These are phyloP conservation scores for Leucoraja ocellata DNA, from an alignment of 2,797 vertebrate genomes.

Conservation along the genomic window DNA sequence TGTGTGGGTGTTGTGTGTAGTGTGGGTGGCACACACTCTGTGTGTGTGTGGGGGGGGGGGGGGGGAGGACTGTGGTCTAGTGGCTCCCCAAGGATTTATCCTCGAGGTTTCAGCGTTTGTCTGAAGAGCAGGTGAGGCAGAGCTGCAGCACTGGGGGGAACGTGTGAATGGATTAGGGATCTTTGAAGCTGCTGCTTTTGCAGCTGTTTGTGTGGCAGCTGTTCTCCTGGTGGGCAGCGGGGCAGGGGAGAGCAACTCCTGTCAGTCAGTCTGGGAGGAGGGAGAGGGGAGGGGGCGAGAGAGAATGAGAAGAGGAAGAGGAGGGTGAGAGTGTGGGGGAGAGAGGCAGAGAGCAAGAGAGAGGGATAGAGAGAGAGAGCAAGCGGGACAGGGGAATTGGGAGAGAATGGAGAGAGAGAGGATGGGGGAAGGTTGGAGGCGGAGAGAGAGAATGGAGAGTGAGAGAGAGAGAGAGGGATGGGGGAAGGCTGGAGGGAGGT, in stretches of 20 bases:
- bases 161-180: slow-evolving; percentile 35
- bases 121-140: not conserved
- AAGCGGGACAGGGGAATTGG: not conserved
- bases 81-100: not conserved
- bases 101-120: not conserved
- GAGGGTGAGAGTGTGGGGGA: not conserved
- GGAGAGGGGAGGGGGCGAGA: not conserved
- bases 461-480: too few species aligned
- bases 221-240: not conserved
- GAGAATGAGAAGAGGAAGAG: too few species aligned
- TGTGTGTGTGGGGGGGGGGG: too few species aligned
- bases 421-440: too few species aligned
- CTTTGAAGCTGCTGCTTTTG: slow-evolving; percentile 50
- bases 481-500: not conserved
- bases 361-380: not conserved
- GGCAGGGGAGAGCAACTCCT: not conserved
- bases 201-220: slow-evolving; percentile 52
- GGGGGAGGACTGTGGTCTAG: not conserved
- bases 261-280: too few species aligned
- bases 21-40: too few species aligned
- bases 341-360: too few species aligned
- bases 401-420: too few species aligned
- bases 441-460: too few species aligned
- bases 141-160: not conserved
- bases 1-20: too few species aligned